Evolutionary conservation across 2,888 invertebrate species (phyloP), one percentile per base, ranked within the genome.

Genomic region (Exocentrus adspersus): DNA sequence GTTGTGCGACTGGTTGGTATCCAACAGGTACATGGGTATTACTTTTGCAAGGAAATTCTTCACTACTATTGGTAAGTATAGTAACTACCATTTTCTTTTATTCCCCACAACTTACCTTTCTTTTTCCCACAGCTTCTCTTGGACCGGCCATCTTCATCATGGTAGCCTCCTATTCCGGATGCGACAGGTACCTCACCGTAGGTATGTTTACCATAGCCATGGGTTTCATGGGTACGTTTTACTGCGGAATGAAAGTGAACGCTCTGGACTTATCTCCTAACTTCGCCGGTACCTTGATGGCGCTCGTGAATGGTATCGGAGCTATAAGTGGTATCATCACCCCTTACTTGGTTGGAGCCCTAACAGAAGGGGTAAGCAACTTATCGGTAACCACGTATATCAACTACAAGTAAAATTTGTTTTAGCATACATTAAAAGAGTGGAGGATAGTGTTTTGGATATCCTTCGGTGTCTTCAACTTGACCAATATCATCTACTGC

Each of bases 381-480:
- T 24, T 24, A n/a, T n/a, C n/a, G n/a, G n/a, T n/a, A n/a, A n/a
- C n/a, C n/a, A n/a, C n/a, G n/a, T n/a, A n/a, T n/a, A n/a, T n/a
- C n/a, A n/a, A n/a, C n/a, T n/a, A n/a, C n/a, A n/a, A n/a, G n/a
- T n/a, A n/a, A 24, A 5, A 24, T 62, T 62, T 71, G 72, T 75
- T 84, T 85, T 81, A 89, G 89, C 86, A 89, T 48, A 85, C 87
- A 0, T 74, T 90, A 5, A 79, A 81, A 16, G 88, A 93, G 83
- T 94, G 94, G 94, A 85, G 90, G 17, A 75, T 86, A 0, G 93
- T 94, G 0, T 94, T 94, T 79, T 93, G 93, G 91, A 89, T 94
- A 30, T 89, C 92, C 42, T 85, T 92, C 5, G 88, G 77, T 0
- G 87, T 93, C 2, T 86, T 93, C 64, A 80, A 88, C 0, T 64